Percentiles rank a stretch among this genome's conserved stretches.
Evolutionary conservation across 2,113 vertebrate genomes (phyloP).

Genomic region (Podiceps cristatus): DNA sequence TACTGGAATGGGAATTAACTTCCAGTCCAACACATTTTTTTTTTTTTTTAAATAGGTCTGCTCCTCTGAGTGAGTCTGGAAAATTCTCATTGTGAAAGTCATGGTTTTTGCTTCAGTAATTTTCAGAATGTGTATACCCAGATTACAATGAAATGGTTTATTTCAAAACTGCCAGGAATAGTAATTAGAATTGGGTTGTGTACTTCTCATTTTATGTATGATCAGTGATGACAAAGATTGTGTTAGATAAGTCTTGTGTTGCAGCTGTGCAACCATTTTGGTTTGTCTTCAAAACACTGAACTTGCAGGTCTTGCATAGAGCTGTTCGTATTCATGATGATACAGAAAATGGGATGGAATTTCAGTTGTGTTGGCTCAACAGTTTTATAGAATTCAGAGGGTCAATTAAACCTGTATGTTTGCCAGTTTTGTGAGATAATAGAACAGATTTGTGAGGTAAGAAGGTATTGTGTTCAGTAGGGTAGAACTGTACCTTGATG

Average conservation of each 20-base stretch:
- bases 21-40: not conserved
- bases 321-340: not conserved
- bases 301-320: not conserved
- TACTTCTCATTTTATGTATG: not conserved
- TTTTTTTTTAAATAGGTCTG: not conserved
- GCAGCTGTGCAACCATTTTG: not conserved
- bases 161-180: not conserved
- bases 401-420: not conserved
- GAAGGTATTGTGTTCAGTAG: not conserved
- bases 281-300: not conserved
- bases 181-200: not conserved
- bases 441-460: not conserved
- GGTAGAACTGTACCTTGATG: not conserved
- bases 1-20: not conserved
- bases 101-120: not conserved
- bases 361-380: not conserved
- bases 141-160: not conserved
- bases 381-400: not conserved
- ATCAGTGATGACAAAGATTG: not conserved
- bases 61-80: not conserved
- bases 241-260: not conserved
- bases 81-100: not conserved
- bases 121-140: not conserved
- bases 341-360: not conserved
- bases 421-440: not conserved